Percentiles rank a stretch among this genome's conserved stretches.
Conservation (phyloP, 2,113 vertebrate species). For the Sylvietta virens region DNA sequence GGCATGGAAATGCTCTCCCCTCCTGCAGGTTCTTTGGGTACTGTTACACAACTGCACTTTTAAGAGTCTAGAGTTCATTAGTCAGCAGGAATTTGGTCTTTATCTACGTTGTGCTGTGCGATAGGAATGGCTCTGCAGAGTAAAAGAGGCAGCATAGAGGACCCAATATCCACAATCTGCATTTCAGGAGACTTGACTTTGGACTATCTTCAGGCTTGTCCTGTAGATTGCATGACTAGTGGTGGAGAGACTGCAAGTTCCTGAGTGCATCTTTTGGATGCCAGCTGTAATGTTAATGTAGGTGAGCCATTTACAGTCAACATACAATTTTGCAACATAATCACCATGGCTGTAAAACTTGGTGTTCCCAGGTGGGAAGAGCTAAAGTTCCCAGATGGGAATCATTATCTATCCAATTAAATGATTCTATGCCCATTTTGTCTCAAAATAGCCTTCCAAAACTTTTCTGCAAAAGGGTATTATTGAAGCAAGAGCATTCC, state of each 20-base stretch:
- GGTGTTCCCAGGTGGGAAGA: not conserved
- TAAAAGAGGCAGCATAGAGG: not conserved
- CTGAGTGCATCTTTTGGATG: not conserved
- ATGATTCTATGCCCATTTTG: not conserved
- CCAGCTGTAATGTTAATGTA: not conserved
- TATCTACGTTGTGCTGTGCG: not conserved
- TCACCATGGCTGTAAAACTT: not conserved
- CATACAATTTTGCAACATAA: not conserved
- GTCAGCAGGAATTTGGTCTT: not conserved
- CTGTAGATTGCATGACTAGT: not conserved
- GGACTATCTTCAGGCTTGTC: not conserved
- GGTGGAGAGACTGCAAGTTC: not conserved
- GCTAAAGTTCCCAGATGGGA: not conserved
- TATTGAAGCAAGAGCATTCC: not conserved
- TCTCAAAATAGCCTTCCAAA: not conserved
- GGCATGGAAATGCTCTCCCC: not conserved
- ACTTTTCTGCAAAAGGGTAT: not conserved
- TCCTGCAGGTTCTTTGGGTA: not conserved
- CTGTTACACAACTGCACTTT: not conserved
- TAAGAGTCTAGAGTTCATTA: not conserved
- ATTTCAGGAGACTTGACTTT: not conserved
- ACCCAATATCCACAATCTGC: not conserved
- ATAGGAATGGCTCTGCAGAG: not conserved
- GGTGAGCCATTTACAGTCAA: not conserved
- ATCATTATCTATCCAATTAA: not conserved